Evolutionary conservation across 2,797 vertebrate genomes (phyloP), one percentile per base, ranked within the genome.

Genomic region (Florisuga fusca): DNA sequence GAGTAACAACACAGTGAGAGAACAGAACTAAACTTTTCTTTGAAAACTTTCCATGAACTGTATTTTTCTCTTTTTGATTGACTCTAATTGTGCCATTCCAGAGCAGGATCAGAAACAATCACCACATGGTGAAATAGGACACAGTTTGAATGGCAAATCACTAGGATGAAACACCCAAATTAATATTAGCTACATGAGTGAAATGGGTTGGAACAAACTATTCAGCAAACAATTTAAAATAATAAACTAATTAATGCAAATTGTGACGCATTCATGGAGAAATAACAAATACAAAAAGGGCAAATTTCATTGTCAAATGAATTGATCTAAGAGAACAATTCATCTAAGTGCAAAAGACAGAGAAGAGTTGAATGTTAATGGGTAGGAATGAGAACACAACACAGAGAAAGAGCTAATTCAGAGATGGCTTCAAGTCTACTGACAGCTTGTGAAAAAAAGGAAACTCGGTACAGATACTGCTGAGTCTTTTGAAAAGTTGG

Each of bases 231-330:
- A 83, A 87, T 92, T 95, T 93, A 64, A 96, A 92, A 95, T 92
- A 91, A 94, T 95, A 95, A 95, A 93, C 81, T 87, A 95, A 94
- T 94, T 94, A 95, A 95, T 94, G 90, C 68, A 95, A 95, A 96
- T 93, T 87, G 58, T 66, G 58, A 84, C 93, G 78, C 83, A 75
- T 94, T 94, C 84, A 81, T 68, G 69, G 75, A 95, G 72, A 92
- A 95, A 90, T 89, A 93, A 93, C 76, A 91, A 94, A 94, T 64
- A 64, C 82, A 95, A 85, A 96, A 90, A 92, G 72, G 89, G 74
- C 86, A 92, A 89, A 90, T 93, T 94, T 85, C 87, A 66, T 82
- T 92, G 87, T 83, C 81, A 85, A 75, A 90, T 92, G 36, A 89
- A 92, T 93, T 93, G 82, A 95, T 97, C 81, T 91, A 4, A 0